Conservation (phyloP, 2,888 invertebrate genomes). For the Electrophaes corylata region DNA sequence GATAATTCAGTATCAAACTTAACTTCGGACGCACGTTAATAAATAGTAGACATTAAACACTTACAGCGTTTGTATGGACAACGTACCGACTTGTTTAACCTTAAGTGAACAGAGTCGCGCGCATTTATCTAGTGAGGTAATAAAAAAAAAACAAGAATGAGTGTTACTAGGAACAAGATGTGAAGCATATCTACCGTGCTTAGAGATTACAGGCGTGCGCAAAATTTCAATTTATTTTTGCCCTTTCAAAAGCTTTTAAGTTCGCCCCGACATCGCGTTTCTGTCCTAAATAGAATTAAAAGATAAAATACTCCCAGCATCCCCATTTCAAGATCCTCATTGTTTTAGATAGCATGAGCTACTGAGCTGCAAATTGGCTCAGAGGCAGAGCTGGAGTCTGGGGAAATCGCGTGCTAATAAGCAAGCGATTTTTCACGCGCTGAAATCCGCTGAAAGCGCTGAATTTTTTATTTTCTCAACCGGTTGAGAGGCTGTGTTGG, state of each 20-base stretch:
- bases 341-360: conserved; percentile 25
- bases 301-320: neutral
- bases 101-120: no score
- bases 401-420: conserved; percentile 45
- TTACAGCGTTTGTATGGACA: no score
- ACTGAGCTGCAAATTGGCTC: conserved; percentile 35
- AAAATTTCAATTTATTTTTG: neutral
- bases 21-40: no score
- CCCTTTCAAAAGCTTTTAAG: neutral
- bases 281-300: neutral
- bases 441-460: conserved; percentile 24
- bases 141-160: no score
- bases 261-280: neutral
- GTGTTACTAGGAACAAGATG: no score
- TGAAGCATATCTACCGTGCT: neutral
- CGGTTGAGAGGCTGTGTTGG: neutral
- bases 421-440: conserved; percentile 38
- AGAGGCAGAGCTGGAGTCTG: conserved; percentile 26
- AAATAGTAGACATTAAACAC: no score
- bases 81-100: no score
- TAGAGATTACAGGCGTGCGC: neutral
- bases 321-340: conserved; percentile 11
- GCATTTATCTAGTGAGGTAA: no score
- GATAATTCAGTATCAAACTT: no score
- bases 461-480: conserved; percentile 23